Evolutionary conservation across 2,797 vertebrate species (phyloP), one percentile per base, ranked within the genome.

Genomic region (Microctenopoma lineatum): DNA sequence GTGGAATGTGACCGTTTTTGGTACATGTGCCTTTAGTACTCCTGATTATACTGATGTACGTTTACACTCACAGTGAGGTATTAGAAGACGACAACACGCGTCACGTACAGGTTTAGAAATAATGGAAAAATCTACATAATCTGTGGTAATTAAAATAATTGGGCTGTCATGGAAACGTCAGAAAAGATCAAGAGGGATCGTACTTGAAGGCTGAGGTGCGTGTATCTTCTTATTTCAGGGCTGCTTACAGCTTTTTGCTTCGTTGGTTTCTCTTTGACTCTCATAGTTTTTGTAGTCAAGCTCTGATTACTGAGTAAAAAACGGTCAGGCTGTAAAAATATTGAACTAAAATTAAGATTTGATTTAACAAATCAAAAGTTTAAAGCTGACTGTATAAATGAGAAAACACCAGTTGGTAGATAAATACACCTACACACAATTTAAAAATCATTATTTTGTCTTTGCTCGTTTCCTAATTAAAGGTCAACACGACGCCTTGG

Each of bases 361-460:
- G 1, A 21, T 60, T n/a, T 56, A 52, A 45, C 0, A 14, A 62
- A 27, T 71, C 27, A 39, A 63, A 41, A 14, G 9, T 42, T 21
- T 8, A 8, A 50, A 55, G 39, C 61, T n/a, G 27, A 11, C 56
- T 38, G 15, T 45, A 45, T 51, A 18, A 74, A 60, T 32, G 4
- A 44, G 26, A 65, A 21, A 60, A 29, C 14, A 68, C 15, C 26
- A 5, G 59, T 32, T 81, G 65, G 77, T 55, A 51, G 39, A 47
- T 59, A 60, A 77, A 79, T 62, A 77, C 70, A 85, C 70, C 63
- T 77, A 66, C 46, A 69, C 4, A 65, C n/a, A 52, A 70, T 84
- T 78, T 59, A 69, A 66, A 62, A 62, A 70, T 72, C 46, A 44
- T 26, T 48, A 34, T 57, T 53, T 27, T 12, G 0, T 44, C 25